A percentile compares a stretch with the other conserved stretches of the same genome.
These are phyloP conservation scores for Lipophrys pholis DNA, from an alignment of 2,113 vertebrate species.

Conservation along the genomic window DNA sequence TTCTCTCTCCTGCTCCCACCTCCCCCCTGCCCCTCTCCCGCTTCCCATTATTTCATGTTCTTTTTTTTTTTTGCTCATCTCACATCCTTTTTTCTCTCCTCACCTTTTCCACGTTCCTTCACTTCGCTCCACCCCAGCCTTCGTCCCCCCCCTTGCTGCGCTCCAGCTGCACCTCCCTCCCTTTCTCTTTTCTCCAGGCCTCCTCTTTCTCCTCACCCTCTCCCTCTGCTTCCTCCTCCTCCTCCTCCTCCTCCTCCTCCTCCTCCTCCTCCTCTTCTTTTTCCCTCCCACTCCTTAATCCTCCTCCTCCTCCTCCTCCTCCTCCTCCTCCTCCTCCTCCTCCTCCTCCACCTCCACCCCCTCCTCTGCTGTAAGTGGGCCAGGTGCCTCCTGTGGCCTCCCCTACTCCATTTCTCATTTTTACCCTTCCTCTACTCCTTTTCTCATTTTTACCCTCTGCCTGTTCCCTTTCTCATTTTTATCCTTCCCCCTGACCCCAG, in stretches of 20 bases:
- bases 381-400: slow-evolving; percentile 85
- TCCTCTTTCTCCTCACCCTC: slow-evolving; percentile 32
- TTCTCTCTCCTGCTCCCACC: slow-evolving; percentile 44
- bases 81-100: slow-evolving; percentile 43
- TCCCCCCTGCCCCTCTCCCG: slow-evolving; percentile 23
- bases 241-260: slow-evolving; percentile 33
- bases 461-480: slow-evolving; percentile 77
- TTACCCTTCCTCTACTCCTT: slow-evolving; percentile 79
- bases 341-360: slow-evolving; percentile 48
- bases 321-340: slow-evolving; percentile 59
- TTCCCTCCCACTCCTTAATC: slow-evolving; percentile 67
- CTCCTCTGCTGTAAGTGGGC: slow-evolving; percentile 81
- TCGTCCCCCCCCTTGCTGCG: slow-evolving; percentile 16
- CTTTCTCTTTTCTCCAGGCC: slow-evolving; percentile 22
- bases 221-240: slow-evolving; percentile 37
- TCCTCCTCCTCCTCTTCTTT: slow-evolving; percentile 46
- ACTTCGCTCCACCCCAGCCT: slow-evolving; percentile 25
- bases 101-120: slow-evolving; percentile 49
- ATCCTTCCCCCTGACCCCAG: slow-evolving; percentile 72
- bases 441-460: slow-evolving; percentile 79
- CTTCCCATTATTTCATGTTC: slow-evolving; percentile 47
- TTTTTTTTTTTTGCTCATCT: slow-evolving; percentile 39
- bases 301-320: slow-evolving; percentile 42
- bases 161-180: slow-evolving; percentile 39
- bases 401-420: slow-evolving; percentile 85